Evolutionary conservation across 2,888 invertebrate genomes (phyloP), one percentile per base, ranked within the genome.

Genomic region (Chymomyza procnemis): DNA sequence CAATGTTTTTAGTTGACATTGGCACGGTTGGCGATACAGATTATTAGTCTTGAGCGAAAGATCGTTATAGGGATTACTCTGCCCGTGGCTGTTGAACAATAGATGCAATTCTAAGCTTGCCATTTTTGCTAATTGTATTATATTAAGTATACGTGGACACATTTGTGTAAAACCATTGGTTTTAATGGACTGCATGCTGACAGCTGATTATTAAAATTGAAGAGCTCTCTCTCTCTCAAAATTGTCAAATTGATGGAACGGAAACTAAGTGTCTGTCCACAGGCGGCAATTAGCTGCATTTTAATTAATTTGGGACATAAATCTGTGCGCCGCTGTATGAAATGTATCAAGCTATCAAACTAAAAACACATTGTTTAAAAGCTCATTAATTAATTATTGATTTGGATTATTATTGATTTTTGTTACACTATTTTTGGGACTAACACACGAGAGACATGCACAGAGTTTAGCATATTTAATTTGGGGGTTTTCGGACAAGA

Each of bases 91-190:
- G 58, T 66, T 63, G 9, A 18, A 50, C 63, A 74, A 74, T 75
- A 68, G 74, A 72, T 71, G 64, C 6, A 68, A 63, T 56, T n/a
- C 52, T 12, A n/a, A n/a, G n/a, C n/a, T n/a, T n/a, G n/a, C n/a
- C n/a, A n/a, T n/a, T 50, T 16, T 12, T n/a, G 12, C 18, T 14
- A 26, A 26, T 26, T 26, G 26, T 26, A 6, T 26, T 6, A 26
- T 26, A 26, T 26, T 26, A 26, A 26, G 54, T 21, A 54, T 19
- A 4, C 22, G 14, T 19, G 52, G 16, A 19, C 52, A 52, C n/a
- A n/a, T 19, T 18, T 18, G 52, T 16, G n/a, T n/a, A n/a, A n/a
- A 52, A 52, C 18, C 3, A 4, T 52, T 52, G n/a, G n/a, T 21
- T 19, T 54, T 18, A 56, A 56, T n/a, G 26, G 56, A 3, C 26